Evolutionary conservation across 2,888 invertebrate genomes (phyloP).

Genomic region (Smittia aterrima): DNA sequence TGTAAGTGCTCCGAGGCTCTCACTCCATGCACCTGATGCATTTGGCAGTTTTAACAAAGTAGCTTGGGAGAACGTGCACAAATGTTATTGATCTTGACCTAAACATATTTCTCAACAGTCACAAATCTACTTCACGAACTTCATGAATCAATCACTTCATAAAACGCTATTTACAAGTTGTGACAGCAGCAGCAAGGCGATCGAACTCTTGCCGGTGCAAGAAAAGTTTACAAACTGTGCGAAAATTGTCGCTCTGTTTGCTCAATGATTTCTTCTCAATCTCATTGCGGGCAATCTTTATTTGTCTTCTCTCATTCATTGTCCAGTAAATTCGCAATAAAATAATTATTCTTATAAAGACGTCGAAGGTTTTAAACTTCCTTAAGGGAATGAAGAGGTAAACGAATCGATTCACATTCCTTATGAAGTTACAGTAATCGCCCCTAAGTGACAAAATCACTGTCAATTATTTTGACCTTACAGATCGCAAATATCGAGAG

Average conservation of each 20-base stretch:
- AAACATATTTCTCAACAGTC: constrained; percentile 33
- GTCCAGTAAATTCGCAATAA: too few species aligned
- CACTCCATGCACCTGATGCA: background rate
- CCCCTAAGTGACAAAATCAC: background rate
- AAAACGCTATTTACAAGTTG: background rate
- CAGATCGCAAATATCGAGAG: background rate
- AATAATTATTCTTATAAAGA: background rate
- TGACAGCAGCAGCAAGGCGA: background rate
- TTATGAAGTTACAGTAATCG: too few species aligned
- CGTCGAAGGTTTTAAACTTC: background rate
- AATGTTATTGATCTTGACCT: constrained; percentile 38
- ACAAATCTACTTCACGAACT: background rate
- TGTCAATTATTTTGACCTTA: constrained; percentile 40
- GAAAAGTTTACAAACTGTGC: constrained; percentile 24
- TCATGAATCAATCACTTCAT: background rate
- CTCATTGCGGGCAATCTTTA: background rate
- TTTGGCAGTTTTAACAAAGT: background rate
- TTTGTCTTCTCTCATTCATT: too few species aligned
- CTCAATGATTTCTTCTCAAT: background rate
- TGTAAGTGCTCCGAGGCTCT: background rate
- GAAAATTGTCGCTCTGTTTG: background rate
- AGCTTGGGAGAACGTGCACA: constrained; percentile 4
- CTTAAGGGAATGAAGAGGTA: background rate
- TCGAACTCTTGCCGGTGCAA: constrained; percentile 9
- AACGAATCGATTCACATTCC: too few species aligned